Conservation (phyloP, 2,888 invertebrate species). For the Latrodectus hesperus region DNA sequence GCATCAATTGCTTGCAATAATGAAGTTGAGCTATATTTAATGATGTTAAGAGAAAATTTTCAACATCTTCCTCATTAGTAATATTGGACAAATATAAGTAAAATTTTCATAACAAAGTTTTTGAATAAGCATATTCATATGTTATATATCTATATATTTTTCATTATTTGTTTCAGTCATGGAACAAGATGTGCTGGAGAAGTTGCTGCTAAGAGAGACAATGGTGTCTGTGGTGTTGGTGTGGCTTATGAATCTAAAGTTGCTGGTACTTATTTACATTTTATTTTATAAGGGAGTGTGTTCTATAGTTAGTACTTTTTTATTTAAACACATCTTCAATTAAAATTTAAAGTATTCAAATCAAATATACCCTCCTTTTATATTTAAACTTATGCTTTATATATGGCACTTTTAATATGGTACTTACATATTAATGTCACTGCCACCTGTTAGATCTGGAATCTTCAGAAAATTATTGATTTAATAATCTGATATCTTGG, state of each 20-base stretch:
- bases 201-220: conserved; percentile 98
- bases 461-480: neutral
- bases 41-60: too few species aligned
- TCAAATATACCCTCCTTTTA: too few species aligned
- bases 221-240: conserved; percentile 98
- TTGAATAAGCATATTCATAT: neutral
- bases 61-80: neutral
- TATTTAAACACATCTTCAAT: neutral
- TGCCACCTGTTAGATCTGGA: neutral
- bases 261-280: conserved; percentile 65
- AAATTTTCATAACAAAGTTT: neutral
- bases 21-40: too few species aligned
- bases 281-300: neutral
- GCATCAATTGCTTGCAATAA: too few species aligned
- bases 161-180: conserved; percentile 81
- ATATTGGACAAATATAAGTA: neutral
- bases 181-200: conserved; percentile 99
- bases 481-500: neutral
- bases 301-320: neutral
- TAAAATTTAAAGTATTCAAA: neutral
- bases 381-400: too few species aligned
- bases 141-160: neutral
- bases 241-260: conserved; percentile 99
- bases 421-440: neutral
- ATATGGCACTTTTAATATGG: too few species aligned